Evolutionary conservation across 1,140 invertebrate genomes (phyloP).

Genomic region (Zaprionus davidi): DNA sequence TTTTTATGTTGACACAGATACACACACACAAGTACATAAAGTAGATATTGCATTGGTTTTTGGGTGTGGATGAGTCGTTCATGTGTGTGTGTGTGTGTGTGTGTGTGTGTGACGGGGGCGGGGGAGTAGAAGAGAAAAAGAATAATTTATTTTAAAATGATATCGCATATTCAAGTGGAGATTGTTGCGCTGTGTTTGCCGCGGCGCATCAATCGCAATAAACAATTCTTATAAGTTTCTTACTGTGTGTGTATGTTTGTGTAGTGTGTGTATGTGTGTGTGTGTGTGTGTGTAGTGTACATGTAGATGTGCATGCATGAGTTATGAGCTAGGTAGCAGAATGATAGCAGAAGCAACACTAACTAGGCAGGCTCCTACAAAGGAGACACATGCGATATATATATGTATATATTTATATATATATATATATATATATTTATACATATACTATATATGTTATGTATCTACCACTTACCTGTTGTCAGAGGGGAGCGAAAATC

Average conservation of each 20-base stretch:
- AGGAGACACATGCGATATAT: neutral
- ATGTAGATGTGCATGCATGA: neutral
- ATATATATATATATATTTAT: constrained; percentile 12
- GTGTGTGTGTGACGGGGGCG: constrained; percentile 29
- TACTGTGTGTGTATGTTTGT: constrained; percentile 8
- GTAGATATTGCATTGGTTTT: constrained; percentile 41
- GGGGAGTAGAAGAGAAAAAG: constrained; percentile 74
- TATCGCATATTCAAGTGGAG: constrained; percentile 51
- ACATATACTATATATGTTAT: neutral
- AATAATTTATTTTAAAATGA: constrained; percentile 72
- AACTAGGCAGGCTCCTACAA: constrained; percentile 1
- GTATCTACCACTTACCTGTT: constrained; percentile 58
- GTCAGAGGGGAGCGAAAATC: constrained; percentile 35
- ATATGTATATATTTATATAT: neutral
- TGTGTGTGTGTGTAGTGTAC: neutral
- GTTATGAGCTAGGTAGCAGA: constrained; percentile 10
- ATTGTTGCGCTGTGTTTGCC: constrained; percentile 24
- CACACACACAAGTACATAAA: constrained; percentile 61
- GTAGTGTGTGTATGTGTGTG: constrained; percentile 1
- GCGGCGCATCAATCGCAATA: constrained; percentile 29
- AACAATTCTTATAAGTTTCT: constrained; percentile 29
- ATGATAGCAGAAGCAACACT: neutral
- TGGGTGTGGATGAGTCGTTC: constrained; percentile 39
- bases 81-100: constrained; percentile 44
- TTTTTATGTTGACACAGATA: constrained; percentile 49